phyloP scores from a whole-genome alignment of 2,113 vertebrate genomes.

The Emberiza fucata region DNA sequence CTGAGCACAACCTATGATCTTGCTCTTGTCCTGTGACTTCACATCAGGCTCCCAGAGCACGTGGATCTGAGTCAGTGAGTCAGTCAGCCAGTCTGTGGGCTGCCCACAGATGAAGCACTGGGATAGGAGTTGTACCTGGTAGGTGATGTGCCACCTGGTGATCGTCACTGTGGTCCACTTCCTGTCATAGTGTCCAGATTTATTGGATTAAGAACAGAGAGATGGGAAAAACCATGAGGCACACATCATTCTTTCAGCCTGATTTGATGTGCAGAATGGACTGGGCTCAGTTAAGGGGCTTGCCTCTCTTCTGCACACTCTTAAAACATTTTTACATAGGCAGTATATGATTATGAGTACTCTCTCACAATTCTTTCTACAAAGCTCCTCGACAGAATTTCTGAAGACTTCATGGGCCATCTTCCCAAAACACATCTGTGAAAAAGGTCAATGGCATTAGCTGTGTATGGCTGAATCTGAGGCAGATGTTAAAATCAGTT shows the following conservation, averaged over 20 bases:
- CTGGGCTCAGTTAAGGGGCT: not conserved
- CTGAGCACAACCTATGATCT: not conserved
- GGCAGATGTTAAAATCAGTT: not conserved
- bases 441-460: not conserved
- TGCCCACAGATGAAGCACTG: not conserved
- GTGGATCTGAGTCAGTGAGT: not conserved
- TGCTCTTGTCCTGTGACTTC: not conserved
- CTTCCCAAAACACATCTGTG: not conserved
- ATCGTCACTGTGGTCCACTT: not conserved
- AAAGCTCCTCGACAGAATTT: not conserved
- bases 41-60: not conserved
- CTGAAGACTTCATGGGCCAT: not conserved
- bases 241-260: not conserved
- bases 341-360: not conserved
- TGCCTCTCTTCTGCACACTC: not conserved
- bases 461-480: not conserved
- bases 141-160: not conserved
- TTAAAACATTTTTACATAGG: not conserved
- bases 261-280: not conserved
- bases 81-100: not conserved
- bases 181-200: not conserved
- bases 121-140: too few relatives aligned
- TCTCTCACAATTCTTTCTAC: not conserved
- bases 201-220: accelerated
- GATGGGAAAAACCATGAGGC: not conserved